phyloP scores from a whole-genome alignment of 2,113 vertebrate species.

The Odocoileus virginianus region DNA sequence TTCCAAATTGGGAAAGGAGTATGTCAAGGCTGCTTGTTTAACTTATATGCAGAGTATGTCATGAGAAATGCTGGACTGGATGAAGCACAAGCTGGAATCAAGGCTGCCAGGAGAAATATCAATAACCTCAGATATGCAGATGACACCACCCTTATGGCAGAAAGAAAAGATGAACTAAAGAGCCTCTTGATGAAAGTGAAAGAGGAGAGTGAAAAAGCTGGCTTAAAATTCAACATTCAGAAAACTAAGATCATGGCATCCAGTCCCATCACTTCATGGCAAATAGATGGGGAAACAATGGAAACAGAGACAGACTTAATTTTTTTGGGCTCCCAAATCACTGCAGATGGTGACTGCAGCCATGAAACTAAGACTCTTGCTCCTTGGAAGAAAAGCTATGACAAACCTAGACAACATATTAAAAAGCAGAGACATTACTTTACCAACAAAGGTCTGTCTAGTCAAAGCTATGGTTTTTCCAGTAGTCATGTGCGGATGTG shows the following conservation, averaged over 20 bases:
- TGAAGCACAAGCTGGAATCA: neutral
- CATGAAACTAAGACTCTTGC: neutral
- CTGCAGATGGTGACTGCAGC: neutral
- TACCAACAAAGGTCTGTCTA: neutral
- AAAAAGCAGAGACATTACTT: neutral
- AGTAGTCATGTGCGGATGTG: neutral
- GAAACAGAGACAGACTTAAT: neutral
- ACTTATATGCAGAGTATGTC: neutral
- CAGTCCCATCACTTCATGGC: neutral
- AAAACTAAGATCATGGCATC: neutral
- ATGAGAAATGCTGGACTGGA: neutral
- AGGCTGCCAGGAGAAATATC: neutral
- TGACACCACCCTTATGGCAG: neutral
- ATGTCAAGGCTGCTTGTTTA: neutral
- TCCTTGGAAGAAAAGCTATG: neutral
- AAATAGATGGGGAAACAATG: neutral
- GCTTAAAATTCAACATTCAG: neutral
- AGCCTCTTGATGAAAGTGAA: neutral
- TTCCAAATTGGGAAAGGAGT: neutral
- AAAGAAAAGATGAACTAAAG: neutral
- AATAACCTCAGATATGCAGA: neutral
- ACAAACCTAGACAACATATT: neutral
- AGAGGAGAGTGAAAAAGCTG: neutral
- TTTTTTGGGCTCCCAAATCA: neutral
- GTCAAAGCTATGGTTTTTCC: neutral